Evolutionary conservation across 2,888 invertebrate genomes (phyloP).

Genomic region (Dasysyrphus albostriatus): DNA sequence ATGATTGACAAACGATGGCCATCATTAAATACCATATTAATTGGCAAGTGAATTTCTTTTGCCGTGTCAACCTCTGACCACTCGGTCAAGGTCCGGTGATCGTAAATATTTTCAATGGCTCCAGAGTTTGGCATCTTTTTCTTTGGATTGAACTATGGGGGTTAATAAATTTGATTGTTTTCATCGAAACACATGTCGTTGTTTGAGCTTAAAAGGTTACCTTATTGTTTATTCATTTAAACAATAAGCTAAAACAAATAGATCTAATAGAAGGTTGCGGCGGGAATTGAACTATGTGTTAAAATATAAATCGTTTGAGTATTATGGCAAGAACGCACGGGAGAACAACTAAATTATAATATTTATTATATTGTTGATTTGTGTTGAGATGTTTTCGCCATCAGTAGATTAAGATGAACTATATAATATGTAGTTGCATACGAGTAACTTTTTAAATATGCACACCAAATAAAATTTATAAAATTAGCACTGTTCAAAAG

Average conservation of each 20-base stretch:
- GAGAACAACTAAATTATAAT: conserved; percentile 21
- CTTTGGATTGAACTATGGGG: not conserved
- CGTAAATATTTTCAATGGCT: conserved; percentile 82
- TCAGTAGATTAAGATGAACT: conserved; percentile 18
- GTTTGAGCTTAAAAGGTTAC: conserved; percentile 15
- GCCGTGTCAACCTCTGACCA: conserved; percentile 81
- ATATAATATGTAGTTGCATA: conserved; percentile 12
- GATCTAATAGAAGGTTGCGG: not conserved
- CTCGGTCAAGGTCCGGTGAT: conserved; percentile 82
- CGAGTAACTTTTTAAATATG: conserved; percentile 6
- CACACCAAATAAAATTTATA: conserved; percentile 36
- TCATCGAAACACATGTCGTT: conserved; percentile 25
- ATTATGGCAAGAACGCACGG: conserved; percentile 22
- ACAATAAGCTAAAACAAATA: conserved; percentile 12
- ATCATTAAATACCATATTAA: conserved; percentile 93
- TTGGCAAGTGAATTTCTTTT: conserved; percentile 80
- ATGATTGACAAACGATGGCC: conserved; percentile 93
- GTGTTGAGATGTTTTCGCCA: conserved; percentile 19
- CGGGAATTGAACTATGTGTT: conserved; percentile 2
- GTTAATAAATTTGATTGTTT: conserved; percentile 17
- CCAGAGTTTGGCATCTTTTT: conserved; percentile 78
- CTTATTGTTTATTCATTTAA: conserved; percentile 26
- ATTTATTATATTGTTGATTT: conserved; percentile 21
- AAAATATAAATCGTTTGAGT: conserved; percentile 12
- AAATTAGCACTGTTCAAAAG: conserved; percentile 28